Evolutionary conservation across 2,888 invertebrate genomes (phyloP).

Genomic region (Temnothorax rugatulus): DNA sequence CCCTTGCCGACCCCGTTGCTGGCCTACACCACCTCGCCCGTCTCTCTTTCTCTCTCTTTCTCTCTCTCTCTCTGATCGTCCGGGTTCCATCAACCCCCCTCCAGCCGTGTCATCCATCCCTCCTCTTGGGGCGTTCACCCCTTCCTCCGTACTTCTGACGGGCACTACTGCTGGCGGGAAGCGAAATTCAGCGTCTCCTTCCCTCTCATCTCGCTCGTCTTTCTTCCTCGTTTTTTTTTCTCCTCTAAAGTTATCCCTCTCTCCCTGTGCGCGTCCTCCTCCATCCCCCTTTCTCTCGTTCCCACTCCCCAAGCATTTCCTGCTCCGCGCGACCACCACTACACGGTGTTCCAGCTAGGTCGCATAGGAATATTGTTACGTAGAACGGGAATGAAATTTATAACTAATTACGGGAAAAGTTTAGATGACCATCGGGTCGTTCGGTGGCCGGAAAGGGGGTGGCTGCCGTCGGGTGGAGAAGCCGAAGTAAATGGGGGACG

Average conservation of each 20-base stretch:
- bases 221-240: slow-evolving; percentile 50
- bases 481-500: slow-evolving; percentile 49
- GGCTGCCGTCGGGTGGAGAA: slow-evolving; percentile 61
- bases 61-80: slow-evolving; percentile 53
- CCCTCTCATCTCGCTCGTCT: slow-evolving; percentile 41
- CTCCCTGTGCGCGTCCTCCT: slow-evolving; percentile 19
- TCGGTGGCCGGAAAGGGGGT: slow-evolving; percentile 75
- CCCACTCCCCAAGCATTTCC: slow-evolving; percentile 63
- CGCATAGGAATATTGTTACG: slow-evolving; percentile 82
- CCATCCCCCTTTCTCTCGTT: slow-evolving; percentile 59
- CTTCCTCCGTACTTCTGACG: slow-evolving; percentile 54
- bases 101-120: slow-evolving; percentile 58
- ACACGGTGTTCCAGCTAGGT: slow-evolving; percentile 75
- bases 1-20: slow-evolving; percentile 60
- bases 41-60: slow-evolving; percentile 56
- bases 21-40: slow-evolving; percentile 47
- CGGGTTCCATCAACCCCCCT: slow-evolving; percentile 46
- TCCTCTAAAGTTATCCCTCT: slow-evolving; percentile 50
- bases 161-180: slow-evolving; percentile 70
- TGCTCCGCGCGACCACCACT: slow-evolving; percentile 62
- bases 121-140: slow-evolving; percentile 62
- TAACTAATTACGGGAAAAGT: slow-evolving; percentile 85
- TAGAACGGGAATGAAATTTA: slow-evolving; percentile 83
- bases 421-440: slow-evolving; percentile 82
- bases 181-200: slow-evolving; percentile 64